A percentile compares a stretch with the other conserved stretches of the same genome.
Conservation (phyloP, 2,113 vertebrate species). For the Cyphomyrus discorhynchus region DNA sequence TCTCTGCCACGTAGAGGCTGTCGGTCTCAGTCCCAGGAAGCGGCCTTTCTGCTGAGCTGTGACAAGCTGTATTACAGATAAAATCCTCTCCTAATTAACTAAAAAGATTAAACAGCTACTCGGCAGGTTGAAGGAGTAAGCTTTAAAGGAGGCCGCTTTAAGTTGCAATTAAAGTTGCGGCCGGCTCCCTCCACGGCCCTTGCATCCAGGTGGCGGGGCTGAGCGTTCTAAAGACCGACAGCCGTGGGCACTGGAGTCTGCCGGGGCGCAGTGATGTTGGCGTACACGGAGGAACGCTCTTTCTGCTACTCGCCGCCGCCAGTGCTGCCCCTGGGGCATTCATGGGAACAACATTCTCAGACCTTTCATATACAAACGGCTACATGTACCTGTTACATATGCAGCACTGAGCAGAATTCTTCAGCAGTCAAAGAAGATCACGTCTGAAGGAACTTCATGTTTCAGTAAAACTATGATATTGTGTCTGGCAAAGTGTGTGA, state of each 20-base stretch:
- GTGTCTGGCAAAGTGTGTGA: not conserved
- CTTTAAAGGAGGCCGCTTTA: not conserved
- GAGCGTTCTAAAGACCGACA: not conserved
- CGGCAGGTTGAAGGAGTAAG: not conserved
- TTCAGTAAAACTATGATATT: not conserved
- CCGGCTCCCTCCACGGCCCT: not conserved
- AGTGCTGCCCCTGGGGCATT: not conserved
- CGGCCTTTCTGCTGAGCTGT: not conserved
- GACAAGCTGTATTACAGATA: not conserved
- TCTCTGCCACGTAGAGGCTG: not conserved
- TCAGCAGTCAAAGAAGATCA: not conserved
- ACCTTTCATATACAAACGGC: not conserved
- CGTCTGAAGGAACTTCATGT: not conserved
- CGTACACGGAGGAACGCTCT: not conserved
- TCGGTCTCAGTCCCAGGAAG: not conserved
- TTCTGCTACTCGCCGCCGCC: not conserved
- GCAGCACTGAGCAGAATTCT: not conserved
- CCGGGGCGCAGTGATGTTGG: not conserved
- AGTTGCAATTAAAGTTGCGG: not conserved
- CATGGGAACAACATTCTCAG: not conserved
- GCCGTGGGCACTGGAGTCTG: not conserved
- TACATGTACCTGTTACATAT: not conserved
- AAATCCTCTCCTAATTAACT: conserved; percentile 6
- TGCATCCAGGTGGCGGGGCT: not conserved
- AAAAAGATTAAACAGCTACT: not conserved